Evolutionary conservation across 1,140 invertebrate genomes (phyloP).

Genomic region (Conus ventricosus): DNA sequence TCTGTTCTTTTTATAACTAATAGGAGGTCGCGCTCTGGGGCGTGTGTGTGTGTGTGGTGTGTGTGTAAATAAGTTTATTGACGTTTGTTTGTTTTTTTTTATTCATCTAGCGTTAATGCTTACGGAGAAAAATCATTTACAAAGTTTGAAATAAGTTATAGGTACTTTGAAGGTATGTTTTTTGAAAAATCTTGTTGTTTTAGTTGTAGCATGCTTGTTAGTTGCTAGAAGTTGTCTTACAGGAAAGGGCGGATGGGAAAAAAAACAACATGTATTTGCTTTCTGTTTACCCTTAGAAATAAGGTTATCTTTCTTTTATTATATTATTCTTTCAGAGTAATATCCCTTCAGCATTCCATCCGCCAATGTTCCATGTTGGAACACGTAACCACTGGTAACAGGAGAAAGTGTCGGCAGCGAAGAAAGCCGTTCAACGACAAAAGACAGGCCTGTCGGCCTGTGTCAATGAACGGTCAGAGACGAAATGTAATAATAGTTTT

Average conservation of each 20-base stretch:
- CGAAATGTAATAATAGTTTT: conserved; percentile 53
- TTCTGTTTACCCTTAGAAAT: too few relatives aligned
- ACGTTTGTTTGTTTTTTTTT: conserved; percentile 17
- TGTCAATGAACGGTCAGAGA: conserved; percentile 62
- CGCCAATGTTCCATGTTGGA: conserved; percentile 21
- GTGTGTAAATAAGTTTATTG: not conserved
- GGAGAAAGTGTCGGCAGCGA: conserved; percentile 62
- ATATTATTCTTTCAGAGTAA: too few relatives aligned
- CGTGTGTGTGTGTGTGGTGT: conserved; percentile 17
- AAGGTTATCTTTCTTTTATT: too few relatives aligned
- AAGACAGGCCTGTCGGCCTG: conserved; percentile 47
- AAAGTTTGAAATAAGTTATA: too few relatives aligned
- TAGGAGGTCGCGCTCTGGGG: not conserved
- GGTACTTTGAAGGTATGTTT: too few relatives aligned
- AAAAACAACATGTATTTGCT: too few relatives aligned
- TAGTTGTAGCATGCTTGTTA: too few relatives aligned
- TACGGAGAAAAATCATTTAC: too few relatives aligned
- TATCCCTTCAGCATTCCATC: not conserved
- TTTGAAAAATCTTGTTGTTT: too few relatives aligned
- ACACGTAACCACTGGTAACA: conserved; percentile 55
- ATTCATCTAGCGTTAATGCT: not conserved
- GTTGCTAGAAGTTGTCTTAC: too few relatives aligned
- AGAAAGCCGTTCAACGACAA: conserved; percentile 59
- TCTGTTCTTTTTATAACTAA: not conserved
- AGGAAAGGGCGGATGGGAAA: too few relatives aligned